Evolutionary conservation across 2,113 vertebrate species (phyloP).

Genomic region (Nettapus auritus): DNA sequence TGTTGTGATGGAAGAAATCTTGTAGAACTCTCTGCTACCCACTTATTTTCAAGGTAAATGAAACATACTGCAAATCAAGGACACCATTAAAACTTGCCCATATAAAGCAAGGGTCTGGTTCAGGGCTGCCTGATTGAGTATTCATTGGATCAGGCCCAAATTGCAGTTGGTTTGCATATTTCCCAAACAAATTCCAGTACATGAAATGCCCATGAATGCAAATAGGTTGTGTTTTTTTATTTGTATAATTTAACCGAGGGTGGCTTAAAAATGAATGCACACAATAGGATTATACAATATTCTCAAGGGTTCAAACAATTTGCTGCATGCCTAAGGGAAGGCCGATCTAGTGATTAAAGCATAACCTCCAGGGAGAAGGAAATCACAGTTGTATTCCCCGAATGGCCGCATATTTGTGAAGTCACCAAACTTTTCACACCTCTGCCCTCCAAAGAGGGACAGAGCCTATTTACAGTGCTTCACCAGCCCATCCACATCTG

Average conservation of each 20-base stretch:
- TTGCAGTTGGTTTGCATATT: slow-evolving; percentile 53
- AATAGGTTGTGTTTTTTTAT: slow-evolving; percentile 21
- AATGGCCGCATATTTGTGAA: neutral
- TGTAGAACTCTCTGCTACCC: slow-evolving; percentile 28
- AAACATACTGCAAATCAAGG: slow-evolving; percentile 40
- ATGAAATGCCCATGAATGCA: slow-evolving; percentile 58
- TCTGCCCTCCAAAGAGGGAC: neutral
- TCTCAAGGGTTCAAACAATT: slow-evolving; percentile 58
- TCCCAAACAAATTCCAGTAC: slow-evolving; percentile 34
- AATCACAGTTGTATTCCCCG: slow-evolving; percentile 5
- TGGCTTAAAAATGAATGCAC: slow-evolving; percentile 50
- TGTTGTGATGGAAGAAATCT: slow-evolving; percentile 23
- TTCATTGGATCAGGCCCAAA: slow-evolving; percentile 11
- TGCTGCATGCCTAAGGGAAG: slow-evolving; percentile 18
- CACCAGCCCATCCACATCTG: neutral
- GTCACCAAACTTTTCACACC: slow-evolving; percentile 27
- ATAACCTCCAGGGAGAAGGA: slow-evolving; percentile 36
- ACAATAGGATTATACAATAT: slow-evolving; percentile 64
- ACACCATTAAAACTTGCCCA: neutral
- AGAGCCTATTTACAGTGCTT: neutral
- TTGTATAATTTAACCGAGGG: slow-evolving; percentile 55
- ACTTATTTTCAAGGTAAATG: slow-evolving; percentile 63
- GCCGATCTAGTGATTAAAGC: neutral
- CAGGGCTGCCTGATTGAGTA: neutral
- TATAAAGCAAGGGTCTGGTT: slow-evolving; percentile 29